A percentile compares a stretch with the other conserved stretches of the same genome.
These are phyloP conservation scores for Puffinus mauretanicus DNA, from an alignment of 2,113 vertebrate genomes.

Conservation along the genomic window DNA sequence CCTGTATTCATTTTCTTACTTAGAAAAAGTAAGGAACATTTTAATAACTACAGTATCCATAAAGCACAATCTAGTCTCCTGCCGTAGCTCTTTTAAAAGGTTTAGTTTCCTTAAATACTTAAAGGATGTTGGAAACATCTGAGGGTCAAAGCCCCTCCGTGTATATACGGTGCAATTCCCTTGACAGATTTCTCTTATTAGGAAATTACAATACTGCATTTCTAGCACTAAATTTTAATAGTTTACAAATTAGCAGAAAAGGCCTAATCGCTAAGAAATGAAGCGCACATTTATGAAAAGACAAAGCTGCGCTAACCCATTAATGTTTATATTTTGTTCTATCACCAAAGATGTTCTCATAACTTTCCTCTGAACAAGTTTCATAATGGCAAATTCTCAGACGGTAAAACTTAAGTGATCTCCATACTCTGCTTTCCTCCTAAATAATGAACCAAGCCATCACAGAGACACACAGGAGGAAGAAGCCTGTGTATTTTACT, in stretches of 20 bases:
- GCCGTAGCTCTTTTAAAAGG: background rate
- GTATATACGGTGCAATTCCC: background rate
- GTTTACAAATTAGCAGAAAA: conserved; percentile 11
- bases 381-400: conserved; percentile 16
- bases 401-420: conserved; percentile 32
- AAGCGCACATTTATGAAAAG: background rate
- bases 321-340: background rate
- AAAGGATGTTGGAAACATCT: background rate
- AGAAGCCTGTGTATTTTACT: background rate
- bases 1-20: background rate
- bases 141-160: background rate
- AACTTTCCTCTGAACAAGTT: background rate
- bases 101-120: background rate
- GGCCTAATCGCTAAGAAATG: background rate
- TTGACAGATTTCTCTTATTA: background rate
- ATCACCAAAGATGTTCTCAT: background rate
- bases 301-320: background rate
- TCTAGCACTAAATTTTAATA: background rate
- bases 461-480: background rate
- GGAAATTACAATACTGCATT: background rate
- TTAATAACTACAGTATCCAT: background rate
- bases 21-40: background rate
- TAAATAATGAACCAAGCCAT: background rate
- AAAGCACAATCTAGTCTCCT: background rate
- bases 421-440: background rate